Evolutionary conservation across 30 jellyfish, hydroid and myxozoan genomes (phyloP).

Genomic region (Rhopilema esculentum): DNA sequence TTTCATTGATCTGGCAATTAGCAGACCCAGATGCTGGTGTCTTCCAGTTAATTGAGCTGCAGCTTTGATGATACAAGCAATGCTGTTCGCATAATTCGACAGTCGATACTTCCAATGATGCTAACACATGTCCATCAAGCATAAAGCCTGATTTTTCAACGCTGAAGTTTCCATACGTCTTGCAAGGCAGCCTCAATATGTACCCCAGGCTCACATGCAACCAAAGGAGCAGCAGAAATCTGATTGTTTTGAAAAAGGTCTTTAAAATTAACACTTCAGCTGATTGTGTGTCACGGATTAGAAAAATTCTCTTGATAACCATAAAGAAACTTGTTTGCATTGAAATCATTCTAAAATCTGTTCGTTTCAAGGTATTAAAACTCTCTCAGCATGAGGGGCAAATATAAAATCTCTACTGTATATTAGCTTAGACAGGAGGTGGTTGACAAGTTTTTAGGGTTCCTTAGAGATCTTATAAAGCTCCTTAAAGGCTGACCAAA

Average conservation of each 20-base stretch:
- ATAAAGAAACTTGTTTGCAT: too few species aligned
- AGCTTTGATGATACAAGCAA: not conserved
- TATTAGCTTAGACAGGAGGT: too few species aligned
- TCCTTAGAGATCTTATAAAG: too few species aligned
- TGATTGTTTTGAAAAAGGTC: not conserved
- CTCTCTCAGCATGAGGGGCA: too few species aligned
- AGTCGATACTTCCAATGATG: not conserved
- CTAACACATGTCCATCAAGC: not conserved
- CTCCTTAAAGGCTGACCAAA: too few species aligned
- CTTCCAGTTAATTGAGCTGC: constrained; percentile 11
- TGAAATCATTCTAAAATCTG: too few species aligned
- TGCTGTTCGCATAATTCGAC: constrained; percentile 5
- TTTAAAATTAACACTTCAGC: too few species aligned
- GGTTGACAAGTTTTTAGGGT: too few species aligned
- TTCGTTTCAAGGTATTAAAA: too few species aligned
- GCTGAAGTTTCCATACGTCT: constrained; percentile 27
- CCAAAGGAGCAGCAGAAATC: not conserved
- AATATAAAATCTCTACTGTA: too few species aligned
- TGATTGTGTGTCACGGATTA: too few species aligned
- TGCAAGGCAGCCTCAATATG: constrained; percentile 23
- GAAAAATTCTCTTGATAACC: not conserved
- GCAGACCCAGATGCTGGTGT: not conserved
- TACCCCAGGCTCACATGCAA: not conserved
- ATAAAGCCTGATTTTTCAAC: not conserved
- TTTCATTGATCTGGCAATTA: not conserved